Percentiles rank a stretch among this genome's conserved stretches.
Conservation (phyloP, 2,113 vertebrate genomes). For the Edolisoma coerulescens region DNA sequence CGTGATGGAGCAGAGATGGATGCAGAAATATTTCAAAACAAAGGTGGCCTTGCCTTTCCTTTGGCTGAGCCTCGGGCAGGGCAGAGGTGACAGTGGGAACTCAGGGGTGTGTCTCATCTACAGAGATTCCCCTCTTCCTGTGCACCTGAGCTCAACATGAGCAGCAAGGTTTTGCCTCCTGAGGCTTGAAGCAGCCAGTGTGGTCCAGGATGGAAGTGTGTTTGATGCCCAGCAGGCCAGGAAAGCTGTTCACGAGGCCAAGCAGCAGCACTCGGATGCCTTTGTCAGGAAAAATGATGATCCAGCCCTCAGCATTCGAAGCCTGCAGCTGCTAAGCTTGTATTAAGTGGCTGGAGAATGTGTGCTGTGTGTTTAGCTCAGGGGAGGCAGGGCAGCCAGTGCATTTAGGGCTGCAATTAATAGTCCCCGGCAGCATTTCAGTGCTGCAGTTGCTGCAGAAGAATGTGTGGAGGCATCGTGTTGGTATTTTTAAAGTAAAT, state of each 20-base stretch:
- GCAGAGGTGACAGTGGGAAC: not conserved
- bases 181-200: not conserved
- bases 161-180: not conserved
- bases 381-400: not conserved
- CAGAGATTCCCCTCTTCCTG: not conserved
- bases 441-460: conserved; percentile 13
- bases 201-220: not conserved
- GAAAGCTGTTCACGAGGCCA: not conserved
- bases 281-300: not conserved
- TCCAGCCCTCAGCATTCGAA: not conserved
- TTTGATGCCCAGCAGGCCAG: not conserved
- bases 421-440: not conserved
- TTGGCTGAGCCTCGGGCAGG: not conserved
- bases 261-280: not conserved
- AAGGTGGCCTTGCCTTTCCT: not conserved
- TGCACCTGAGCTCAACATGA: not conserved
- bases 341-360: conserved; percentile 49
- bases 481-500: conserved; percentile 67
- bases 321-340: conserved; percentile 57
- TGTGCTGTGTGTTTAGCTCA: not conserved
- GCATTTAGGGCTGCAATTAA: not conserved
- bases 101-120: not conserved
- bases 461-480: conserved; percentile 52
- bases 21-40: not conserved
- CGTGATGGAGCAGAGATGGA: not conserved